Conservation (phyloP, 2,888 invertebrate species). For the Empis livida region DNA sequence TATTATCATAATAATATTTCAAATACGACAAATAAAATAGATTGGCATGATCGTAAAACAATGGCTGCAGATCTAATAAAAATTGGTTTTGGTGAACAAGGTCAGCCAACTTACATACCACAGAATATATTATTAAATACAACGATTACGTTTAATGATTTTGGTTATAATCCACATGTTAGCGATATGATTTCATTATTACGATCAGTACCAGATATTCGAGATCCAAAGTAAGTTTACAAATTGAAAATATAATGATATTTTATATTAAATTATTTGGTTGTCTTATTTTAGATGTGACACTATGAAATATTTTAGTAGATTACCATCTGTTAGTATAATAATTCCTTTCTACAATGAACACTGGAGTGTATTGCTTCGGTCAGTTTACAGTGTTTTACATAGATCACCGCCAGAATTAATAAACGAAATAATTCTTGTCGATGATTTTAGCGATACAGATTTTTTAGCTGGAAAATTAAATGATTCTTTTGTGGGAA, state of each 20-base stretch:
- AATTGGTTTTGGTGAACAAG: conserved; percentile 62
- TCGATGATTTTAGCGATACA: no score
- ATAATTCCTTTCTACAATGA: conserved; percentile 92
- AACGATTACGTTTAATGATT: conserved; percentile 56
- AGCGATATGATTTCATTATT: conserved; percentile 86
- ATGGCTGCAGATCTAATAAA: conserved; percentile 50
- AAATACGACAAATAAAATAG: conserved; percentile 47
- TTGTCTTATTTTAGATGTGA: conserved; percentile 27
- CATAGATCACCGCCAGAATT: conserved; percentile 70
- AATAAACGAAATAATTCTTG: conserved; percentile 77
- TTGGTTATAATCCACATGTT: conserved; percentile 87
- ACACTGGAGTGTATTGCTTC: conserved; percentile 74
- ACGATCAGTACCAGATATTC: conserved; percentile 68
- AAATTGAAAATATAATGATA: neutral
- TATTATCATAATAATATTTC: no score
- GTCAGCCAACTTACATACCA: conserved; percentile 49
- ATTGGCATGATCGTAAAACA: conserved; percentile 67
- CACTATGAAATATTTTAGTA: conserved; percentile 22
- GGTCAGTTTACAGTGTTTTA: conserved; percentile 68
- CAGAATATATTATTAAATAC: conserved; percentile 44
- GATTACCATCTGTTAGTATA: conserved; percentile 64
- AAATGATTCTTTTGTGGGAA: no score
- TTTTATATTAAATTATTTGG: no score
- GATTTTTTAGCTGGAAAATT: no score
- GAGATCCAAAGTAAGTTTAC: conserved; percentile 44